Evolutionary conservation across 2,113 vertebrate species (phyloP), one percentile per base, ranked within the genome.

Genomic region (Microtus ochrogaster): DNA sequence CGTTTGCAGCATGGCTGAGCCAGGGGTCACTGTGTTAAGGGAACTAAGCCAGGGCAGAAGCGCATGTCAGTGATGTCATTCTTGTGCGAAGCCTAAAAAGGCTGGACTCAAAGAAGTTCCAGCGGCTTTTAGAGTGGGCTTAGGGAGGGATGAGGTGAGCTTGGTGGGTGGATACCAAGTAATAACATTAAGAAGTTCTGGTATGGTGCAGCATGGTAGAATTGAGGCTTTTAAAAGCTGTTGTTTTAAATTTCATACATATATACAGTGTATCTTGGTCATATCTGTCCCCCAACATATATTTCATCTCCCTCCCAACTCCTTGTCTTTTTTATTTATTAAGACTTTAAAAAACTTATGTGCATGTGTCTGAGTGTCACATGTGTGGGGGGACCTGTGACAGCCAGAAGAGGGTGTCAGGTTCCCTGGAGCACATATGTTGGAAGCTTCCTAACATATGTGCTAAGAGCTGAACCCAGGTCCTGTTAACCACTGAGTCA

Each of bases 1-100:
- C 4, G 22, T 81, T 36, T 36, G 47, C 77, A 79, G 33, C 26
- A 10, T 47, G 47, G 39, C 49, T 90, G 28, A 76, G 21, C 8
- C 1, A 0, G 7, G 7, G 41, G 24, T 47, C 74, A 0, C 26
- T 0, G 7, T 21, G n/a, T 58, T 41, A 89, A 74, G 16, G 7
- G 14, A 72, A 72, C 36, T 87, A 61, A 44, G 2, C 16, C 14
- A 33, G 24, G 24, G 26, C 49, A 88, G 47, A 70, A 52, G 36
- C 33, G 24, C 19, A 72, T 17, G 36, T 9, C 8, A 0, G 10
- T n/a, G 22, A 58, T 88, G 49, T 58, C 52, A 89, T 52, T 74
- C 52, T 30, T 74, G 28, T 58, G 52, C 33, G 70, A 36, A 36
- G 41, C 36, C 36, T 58, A 26, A 58, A 55, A 73, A 12, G 9